Base-by-base conservation (phyloP, 2,888 invertebrate species). In the Marasmarcha lunaedactyla region DNA sequence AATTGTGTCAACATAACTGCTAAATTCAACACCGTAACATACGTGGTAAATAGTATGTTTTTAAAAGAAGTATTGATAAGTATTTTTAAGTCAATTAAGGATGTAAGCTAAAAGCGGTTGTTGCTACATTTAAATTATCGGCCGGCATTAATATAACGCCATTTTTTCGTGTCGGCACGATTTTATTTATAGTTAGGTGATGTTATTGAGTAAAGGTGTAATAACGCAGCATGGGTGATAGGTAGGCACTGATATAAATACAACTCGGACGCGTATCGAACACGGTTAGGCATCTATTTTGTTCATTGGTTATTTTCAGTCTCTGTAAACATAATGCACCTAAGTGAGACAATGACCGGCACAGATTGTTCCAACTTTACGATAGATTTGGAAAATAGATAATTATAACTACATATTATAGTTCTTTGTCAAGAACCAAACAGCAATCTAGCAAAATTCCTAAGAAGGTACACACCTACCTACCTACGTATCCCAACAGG, bases 31-130 rank as follows among this genome's bases (percentile, higher is more conserved):
- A 20, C 7, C 20, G 20, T 20, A 5, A 7, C n/a, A n/a, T n/a
- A 20, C 7, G 20, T 20, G 20, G 20, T 20, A 20, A 20, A 20
- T 20, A 7, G 14, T 14, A 55, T 50, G 59, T 51, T 59, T 51
- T 52, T 54, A 52, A 46, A 49, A 42, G 54, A 51, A 55, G 57
- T 72, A 81, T 81, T 78, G 79, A 81, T 83, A 81, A 83, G 77
- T 78, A 79, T 81, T 83, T 83, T 83, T 83, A 81, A 81, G 81
- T 83, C 81, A 83, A 83, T 81, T 83, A 83, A 79, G 79, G 81
- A 78, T 83, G 81, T 83, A 81, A 79, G 81, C 78, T 83, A 81
- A 83, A 83, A 79, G 81, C 79, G 72, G 79, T 81, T 83, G 81
- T 81, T 81, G 78, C 79, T 83, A 81, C 81, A 83, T 83, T 83